Percentiles rank a stretch among this genome's conserved stretches.
These are phyloP conservation scores for Atherinosoma microstoma DNA, from an alignment of 2,797 vertebrate species.

Conservation along the genomic window DNA sequence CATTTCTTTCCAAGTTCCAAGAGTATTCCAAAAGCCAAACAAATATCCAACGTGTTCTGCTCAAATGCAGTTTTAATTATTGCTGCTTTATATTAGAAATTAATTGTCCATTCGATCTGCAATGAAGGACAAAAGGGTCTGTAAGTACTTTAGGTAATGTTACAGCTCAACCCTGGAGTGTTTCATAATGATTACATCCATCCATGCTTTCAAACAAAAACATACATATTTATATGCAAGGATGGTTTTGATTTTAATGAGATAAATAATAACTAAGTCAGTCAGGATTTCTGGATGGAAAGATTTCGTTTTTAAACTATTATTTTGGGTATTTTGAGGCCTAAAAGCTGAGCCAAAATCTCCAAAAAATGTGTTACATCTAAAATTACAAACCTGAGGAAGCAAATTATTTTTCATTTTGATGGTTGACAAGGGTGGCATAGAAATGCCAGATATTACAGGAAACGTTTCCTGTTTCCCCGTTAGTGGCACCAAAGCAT, in stretches of 20 bases:
- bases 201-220: not conserved
- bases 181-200: not conserved
- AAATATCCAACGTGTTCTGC: not conserved
- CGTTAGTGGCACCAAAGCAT: constrained; percentile 61
- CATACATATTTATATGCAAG: not conserved
- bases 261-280: not conserved
- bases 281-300: not conserved
- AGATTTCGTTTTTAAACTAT: not conserved
- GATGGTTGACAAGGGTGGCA: constrained; percentile 42
- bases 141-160: not conserved
- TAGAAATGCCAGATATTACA: constrained; percentile 55
- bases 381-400: not conserved
- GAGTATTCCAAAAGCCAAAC: not conserved
- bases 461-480: constrained; percentile 64
- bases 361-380: not conserved
- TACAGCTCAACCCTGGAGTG: not conserved
- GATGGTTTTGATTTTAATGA: not conserved
- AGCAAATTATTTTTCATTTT: constrained; percentile 42
- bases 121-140: not conserved
- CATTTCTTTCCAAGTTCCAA: not conserved
- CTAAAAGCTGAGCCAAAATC: not conserved
- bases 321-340: not conserved
- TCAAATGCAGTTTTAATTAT: not conserved
- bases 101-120: not conserved
- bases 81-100: not conserved